Evolutionary conservation across 1,140 invertebrate species (phyloP), one percentile per base, ranked within the genome.

Genomic region (Polypedilum pembai): DNA sequence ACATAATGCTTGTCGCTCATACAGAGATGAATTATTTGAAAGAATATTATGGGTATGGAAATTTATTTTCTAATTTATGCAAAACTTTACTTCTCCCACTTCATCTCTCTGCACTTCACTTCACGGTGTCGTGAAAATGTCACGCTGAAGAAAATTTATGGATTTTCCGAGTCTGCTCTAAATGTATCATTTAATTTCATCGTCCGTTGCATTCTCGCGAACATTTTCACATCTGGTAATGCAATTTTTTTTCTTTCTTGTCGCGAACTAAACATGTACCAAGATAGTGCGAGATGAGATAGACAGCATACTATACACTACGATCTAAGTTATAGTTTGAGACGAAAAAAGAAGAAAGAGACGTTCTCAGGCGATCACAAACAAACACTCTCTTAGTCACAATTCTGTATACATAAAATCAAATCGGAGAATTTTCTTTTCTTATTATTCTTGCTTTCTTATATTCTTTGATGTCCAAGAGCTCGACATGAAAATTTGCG

Each of bases 91-190:
- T 56, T 12, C n/a, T 56, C 12, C 45, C 15, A 33, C 15, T 56
- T 56, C 45, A 56, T 56, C 45, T 56, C 45, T 56, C 12, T 12
- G 45, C 45, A 56, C 45, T 56, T 56, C 12, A 56, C 45, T 56
- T 56, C 65, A 69, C 17, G 65, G n/a, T 18, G 65, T 69, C 65
- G 65, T 69, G 65, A 69, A 69, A 69, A 69, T 69, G 65, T 69
- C 65, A 69, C 65, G 65, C 17, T 69, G 17, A 18, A 20, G 65
- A 69, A 69, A 69, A 69, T 69, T 69, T 69, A 69, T 69, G 65
- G 65, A 69, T 69, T 69, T 69, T 21, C 65, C 65, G 17, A 18
- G 65, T 20, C 17, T 69, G 17, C 20, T 10, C 20, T 69, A 21
- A 10, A 69, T 21, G 65, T 20, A 69, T 69, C 65, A 69, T 69